Percentiles rank a stretch among this genome's conserved stretches.
phyloP scores from a whole-genome alignment of 2,888 invertebrate genomes.

The Dicyrtoma fusca region DNA sequence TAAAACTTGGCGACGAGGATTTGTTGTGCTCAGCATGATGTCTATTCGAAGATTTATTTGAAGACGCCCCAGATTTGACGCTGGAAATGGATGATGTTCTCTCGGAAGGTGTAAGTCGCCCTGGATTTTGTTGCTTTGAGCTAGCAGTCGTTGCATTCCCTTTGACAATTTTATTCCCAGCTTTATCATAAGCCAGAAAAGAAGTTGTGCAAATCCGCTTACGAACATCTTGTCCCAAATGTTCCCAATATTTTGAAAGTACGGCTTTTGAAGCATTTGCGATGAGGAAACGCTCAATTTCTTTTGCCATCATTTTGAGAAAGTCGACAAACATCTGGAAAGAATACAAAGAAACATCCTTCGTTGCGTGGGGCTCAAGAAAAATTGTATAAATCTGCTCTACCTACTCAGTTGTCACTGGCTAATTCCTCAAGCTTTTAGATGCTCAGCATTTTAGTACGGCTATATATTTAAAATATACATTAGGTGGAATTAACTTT shows the following conservation, averaged over 20 bases:
- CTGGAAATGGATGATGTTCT: conserved; percentile 13
- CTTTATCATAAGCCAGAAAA: conserved; percentile 54
- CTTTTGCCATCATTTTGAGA: conserved; percentile 67
- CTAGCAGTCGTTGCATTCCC: neutral
- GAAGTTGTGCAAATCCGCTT: conserved; percentile 52
- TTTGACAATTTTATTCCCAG: conserved; percentile 49
- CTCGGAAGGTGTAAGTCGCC: conserved; percentile 27
- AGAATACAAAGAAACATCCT: conserved; percentile 13
- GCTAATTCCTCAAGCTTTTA: neutral
- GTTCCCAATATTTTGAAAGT: conserved; percentile 54
- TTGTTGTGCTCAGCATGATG: neutral
- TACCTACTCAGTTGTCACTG: no score
- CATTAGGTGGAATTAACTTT: no score
- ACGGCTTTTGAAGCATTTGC: conserved; percentile 65
- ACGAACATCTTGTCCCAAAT: conserved; percentile 49
- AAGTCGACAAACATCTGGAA: conserved; percentile 65
- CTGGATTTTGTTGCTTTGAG: conserved; percentile 19
- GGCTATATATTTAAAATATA: no score
- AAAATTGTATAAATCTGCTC: no score
- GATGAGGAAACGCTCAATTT: conserved; percentile 72
- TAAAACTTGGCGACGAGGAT: neutral
- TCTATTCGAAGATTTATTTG: neutral
- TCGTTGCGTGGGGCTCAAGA: conserved; percentile 12
- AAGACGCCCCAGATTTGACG: conserved; percentile 3
- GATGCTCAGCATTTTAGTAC: neutral